Conservation (phyloP, 2,797 vertebrate genomes). For the Setipinna tenuifilis region DNA sequence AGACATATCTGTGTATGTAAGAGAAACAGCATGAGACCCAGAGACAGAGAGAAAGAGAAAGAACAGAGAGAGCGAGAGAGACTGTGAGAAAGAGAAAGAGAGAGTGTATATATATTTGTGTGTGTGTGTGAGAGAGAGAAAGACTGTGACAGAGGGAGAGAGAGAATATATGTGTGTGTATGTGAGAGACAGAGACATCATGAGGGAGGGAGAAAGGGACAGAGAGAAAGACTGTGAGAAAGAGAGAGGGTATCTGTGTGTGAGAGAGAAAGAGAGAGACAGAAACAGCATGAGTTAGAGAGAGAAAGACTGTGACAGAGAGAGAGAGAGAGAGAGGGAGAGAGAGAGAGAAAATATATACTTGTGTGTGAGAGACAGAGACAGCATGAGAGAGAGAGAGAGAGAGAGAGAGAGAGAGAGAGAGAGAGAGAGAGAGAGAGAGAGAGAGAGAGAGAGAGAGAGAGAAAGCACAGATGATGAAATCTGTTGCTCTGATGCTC, state of each 20-base stretch:
- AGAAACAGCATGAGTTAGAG: not conserved
- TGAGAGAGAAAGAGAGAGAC: not conserved
- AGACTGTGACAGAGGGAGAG: not conserved
- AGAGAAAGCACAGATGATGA: not conserved
- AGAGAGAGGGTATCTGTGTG: not conserved
- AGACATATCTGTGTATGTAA: no score
- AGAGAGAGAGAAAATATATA: no score
- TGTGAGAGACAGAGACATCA: not conserved
- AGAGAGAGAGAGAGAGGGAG: not conserved
- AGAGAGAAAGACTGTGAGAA: not conserved
- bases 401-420: not conserved
- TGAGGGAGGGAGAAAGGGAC: not conserved
- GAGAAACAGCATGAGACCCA: no score
- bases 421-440: not conserved
- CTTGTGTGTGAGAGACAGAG: no score
- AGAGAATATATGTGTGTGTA: not conserved
- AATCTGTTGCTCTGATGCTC: not conserved
- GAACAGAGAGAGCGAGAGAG: not conserved
- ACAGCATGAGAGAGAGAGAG: no score
- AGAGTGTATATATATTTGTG: no score
- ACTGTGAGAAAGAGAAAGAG: not conserved
- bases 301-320: not conserved
- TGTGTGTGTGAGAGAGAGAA: no score
- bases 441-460: not conserved
- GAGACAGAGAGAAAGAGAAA: not conserved